These are phyloP conservation scores for Rhadinocentrus ornatus DNA, from an alignment of 2,797 vertebrate species.

Conservation along the genomic window DNA sequence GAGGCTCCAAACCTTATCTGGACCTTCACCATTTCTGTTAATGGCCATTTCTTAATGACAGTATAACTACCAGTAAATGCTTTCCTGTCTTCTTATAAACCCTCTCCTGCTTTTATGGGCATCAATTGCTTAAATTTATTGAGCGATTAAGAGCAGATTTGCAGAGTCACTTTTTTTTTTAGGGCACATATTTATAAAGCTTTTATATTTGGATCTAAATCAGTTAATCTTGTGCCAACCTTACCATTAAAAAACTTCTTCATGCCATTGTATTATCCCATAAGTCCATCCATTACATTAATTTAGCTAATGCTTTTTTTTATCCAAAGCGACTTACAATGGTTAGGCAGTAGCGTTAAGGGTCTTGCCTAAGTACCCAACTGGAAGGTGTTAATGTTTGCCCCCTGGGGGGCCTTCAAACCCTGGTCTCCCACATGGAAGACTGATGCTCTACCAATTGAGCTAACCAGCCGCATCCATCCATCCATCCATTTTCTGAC, in stretches of 20 bases:
- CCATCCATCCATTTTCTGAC: too few relatives aligned
- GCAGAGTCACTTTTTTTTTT: not conserved
- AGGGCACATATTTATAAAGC: not conserved
- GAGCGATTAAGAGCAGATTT: not conserved
- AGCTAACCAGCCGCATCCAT: too few relatives aligned
- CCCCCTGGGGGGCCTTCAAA: too few relatives aligned
- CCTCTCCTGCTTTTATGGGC: not conserved
- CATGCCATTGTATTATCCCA: too few relatives aligned
- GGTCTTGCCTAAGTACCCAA: too few relatives aligned
- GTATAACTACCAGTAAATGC: not conserved
- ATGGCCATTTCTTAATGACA: not conserved
- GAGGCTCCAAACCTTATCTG: not conserved
- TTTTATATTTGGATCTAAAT: not conserved
- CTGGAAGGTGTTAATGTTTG: too few relatives aligned
- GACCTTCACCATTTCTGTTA: not conserved
- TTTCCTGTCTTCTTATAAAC: not conserved
- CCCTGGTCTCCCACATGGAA: too few relatives aligned
- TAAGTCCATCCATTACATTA: too few relatives aligned
- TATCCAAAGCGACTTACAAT: too few relatives aligned
- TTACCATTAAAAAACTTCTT: not conserved
- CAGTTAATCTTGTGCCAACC: not conserved
- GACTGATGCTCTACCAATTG: too few relatives aligned
- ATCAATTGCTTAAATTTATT: not conserved
- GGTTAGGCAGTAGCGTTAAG: too few relatives aligned
- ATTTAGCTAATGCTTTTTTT: too few relatives aligned